These are phyloP conservation scores for Ylistrum balloti DNA, from an alignment of 1,140 invertebrate species.

Conservation along the genomic window DNA sequence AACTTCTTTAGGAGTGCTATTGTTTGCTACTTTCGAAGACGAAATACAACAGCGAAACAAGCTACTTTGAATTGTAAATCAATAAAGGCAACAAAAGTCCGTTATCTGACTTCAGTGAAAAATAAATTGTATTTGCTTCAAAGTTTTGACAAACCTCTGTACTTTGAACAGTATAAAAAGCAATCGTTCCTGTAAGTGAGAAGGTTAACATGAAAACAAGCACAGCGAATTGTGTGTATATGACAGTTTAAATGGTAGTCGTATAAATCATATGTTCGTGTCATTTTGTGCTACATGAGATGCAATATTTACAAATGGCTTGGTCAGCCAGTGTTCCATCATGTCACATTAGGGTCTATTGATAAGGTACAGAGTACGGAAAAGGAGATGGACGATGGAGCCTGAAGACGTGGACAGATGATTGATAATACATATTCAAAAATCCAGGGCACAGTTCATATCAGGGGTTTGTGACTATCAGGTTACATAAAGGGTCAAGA, in stretches of 20 bases:
- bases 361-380: not conserved
- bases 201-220: too few species aligned
- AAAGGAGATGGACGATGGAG: not conserved
- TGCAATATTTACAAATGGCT: not conserved
- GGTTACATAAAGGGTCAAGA: constrained; percentile 15
- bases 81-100: too few species aligned
- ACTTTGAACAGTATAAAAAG: too few species aligned
- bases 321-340: not conserved
- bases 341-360: not conserved
- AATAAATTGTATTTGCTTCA: too few species aligned
- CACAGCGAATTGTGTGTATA: too few species aligned
- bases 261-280: not conserved
- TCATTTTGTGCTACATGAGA: not conserved
- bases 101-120: too few species aligned
- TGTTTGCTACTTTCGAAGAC: too few species aligned
- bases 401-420: not conserved
- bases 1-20: too few species aligned
- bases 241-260: not conserved
- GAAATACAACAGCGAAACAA: too few species aligned
- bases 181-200: too few species aligned
- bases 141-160: too few species aligned
- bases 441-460: not conserved
- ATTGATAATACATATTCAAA: constrained; percentile 4
- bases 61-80: too few species aligned
- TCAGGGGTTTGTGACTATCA: not conserved